Evolutionary conservation across 2,113 vertebrate species (phyloP).

Genomic region (Willisornis vidua): DNA sequence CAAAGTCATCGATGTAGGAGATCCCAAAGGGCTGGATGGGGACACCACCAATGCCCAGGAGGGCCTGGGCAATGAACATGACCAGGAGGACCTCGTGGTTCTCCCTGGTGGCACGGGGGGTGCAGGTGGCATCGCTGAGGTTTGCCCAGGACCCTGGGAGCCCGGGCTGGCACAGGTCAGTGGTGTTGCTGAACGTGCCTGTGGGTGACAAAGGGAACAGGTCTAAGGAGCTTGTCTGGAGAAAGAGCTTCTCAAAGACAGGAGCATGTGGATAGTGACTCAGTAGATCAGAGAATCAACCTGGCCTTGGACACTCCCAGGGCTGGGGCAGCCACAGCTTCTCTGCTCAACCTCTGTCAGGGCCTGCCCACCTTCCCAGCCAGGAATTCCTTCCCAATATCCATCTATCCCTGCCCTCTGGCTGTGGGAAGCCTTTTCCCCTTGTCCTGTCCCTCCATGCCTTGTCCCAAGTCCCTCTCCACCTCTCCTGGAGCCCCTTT

Average conservation of each 20-base stretch:
- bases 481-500: not conserved
- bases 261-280: not conserved
- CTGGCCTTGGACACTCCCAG: not conserved
- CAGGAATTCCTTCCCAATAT: not conserved
- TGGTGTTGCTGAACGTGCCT: conserved; percentile 66
- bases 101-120: not conserved
- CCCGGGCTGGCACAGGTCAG: conserved; percentile 70
- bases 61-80: conserved; percentile 85
- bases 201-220: not conserved
- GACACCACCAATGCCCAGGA: conserved; percentile 86
- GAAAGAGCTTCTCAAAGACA: no score
- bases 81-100: conserved; percentile 77
- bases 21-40: conserved; percentile 97
- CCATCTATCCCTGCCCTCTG: not conserved
- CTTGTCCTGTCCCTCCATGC: not conserved
- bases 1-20: conserved; percentile 94
- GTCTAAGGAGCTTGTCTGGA: not conserved
- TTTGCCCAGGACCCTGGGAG: accelerated
- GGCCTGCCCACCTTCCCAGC: not conserved
- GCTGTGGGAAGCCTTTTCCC: not conserved
- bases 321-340: not conserved
- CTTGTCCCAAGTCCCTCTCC: not conserved
- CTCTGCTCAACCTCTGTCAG: not conserved
- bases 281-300: not conserved
- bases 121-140: conserved; percentile 56